These are phyloP conservation scores for Xiphophorus maculatus DNA, from an alignment of 2,113 vertebrate species.

Conservation along the genomic window DNA sequence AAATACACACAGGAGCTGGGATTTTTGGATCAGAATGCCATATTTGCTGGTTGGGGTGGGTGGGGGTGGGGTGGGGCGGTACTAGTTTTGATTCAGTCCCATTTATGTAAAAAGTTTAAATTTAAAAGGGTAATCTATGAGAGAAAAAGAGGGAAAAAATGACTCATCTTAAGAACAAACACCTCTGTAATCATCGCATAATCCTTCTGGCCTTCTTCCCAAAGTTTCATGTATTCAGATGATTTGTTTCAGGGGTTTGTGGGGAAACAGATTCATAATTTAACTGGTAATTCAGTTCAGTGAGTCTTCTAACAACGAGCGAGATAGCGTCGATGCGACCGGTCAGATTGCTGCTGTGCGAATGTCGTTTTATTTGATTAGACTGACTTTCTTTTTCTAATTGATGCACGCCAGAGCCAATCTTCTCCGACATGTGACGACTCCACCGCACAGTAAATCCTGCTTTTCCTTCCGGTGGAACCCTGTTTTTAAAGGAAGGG, in stretches of 20 bases:
- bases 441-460: constrained; percentile 55
- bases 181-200: constrained; percentile 82
- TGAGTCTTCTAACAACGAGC: constrained; percentile 63
- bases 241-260: constrained; percentile 25
- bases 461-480: constrained; percentile 58
- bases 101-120: constrained; percentile 81
- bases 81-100: constrained; percentile 85
- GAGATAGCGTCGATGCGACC: constrained; percentile 52
- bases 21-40: constrained; percentile 83
- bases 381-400: constrained; percentile 64
- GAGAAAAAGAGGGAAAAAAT: constrained; percentile 27
- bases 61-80: constrained; percentile 40
- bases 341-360: constrained; percentile 62
- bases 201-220: constrained; percentile 70
- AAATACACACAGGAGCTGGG: constrained; percentile 74
- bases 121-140: constrained; percentile 62
- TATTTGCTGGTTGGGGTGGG: constrained; percentile 74
- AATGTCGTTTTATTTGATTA: constrained; percentile 69
- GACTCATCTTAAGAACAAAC: constrained; percentile 80
- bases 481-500: constrained; percentile 53
- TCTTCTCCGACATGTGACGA: constrained; percentile 43
- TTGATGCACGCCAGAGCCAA: constrained; percentile 49
- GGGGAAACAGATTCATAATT: constrained; percentile 44
- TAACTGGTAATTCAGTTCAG: constrained; percentile 50
- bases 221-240: constrained; percentile 71